Evolutionary conservation across 1,140 invertebrate genomes (phyloP).

Genomic region (Paralvinella palmiformis): DNA sequence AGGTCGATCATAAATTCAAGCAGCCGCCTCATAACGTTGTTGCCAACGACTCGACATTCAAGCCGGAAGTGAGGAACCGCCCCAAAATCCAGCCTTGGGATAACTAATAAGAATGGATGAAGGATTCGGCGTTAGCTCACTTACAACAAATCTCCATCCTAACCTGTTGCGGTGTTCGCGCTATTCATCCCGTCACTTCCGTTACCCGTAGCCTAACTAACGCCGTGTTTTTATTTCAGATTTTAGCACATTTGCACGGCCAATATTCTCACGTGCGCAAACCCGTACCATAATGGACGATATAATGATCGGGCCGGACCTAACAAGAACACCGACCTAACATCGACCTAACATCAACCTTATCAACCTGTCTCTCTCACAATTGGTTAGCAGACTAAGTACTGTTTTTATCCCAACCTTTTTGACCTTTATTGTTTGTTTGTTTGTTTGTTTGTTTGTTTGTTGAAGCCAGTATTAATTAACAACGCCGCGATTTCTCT

Average conservation of each 20-base stretch:
- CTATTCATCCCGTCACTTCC: too few relatives aligned
- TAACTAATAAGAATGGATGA: too few relatives aligned
- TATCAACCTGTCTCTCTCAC: not conserved
- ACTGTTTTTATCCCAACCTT: not conserved
- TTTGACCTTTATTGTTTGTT: not conserved
- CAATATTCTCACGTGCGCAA: conserved; percentile 6
- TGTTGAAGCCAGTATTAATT: not conserved
- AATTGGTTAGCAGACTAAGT: not conserved
- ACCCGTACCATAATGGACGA: not conserved
- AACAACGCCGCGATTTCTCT: not conserved
- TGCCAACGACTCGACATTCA: too few relatives aligned
- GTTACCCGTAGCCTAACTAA: not conserved
- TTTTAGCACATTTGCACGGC: conserved; percentile 2
- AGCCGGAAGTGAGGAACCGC: too few relatives aligned
- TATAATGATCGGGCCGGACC: not conserved
- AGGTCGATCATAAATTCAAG: too few relatives aligned
- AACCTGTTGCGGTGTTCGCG: too few relatives aligned
- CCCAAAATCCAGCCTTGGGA: too few relatives aligned
- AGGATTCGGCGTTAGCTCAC: too few relatives aligned
- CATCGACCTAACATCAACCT: not conserved
- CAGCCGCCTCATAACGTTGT: too few relatives aligned
- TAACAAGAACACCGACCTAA: not conserved
- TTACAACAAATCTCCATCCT: too few relatives aligned
- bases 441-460: not conserved
- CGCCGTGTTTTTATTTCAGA: not conserved